A percentile compares a stretch with the other conserved stretches of the same genome.
These are phyloP conservation scores for Trachurus trachurus DNA, from an alignment of 2,797 vertebrate genomes.

Conservation along the genomic window DNA sequence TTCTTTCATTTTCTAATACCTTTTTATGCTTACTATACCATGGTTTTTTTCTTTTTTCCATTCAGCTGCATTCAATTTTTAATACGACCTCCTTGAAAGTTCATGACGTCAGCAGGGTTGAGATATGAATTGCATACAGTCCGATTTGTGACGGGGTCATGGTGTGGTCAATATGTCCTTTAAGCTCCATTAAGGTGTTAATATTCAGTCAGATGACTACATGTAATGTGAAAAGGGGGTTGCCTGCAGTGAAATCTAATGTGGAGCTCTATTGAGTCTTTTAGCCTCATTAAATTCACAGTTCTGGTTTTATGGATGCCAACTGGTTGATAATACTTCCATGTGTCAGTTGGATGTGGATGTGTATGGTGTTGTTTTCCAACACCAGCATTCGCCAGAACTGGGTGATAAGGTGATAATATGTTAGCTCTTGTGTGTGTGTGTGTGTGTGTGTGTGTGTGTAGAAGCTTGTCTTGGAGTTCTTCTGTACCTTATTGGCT, in stretches of 20 bases:
- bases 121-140: neutral
- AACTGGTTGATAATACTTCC: neutral
- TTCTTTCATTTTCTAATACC: too few relatives aligned
- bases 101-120: neutral
- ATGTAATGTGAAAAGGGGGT: neutral
- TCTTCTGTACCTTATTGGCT: neutral
- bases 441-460: constrained; percentile 16
- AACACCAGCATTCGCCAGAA: neutral
- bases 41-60: neutral
- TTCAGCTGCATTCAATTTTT: constrained; percentile 19
- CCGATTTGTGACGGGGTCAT: neutral
- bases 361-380: constrained; percentile 21
- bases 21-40: neutral
- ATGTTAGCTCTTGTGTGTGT: neutral
- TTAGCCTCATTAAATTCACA: constrained; percentile 26
- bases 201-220: neutral
- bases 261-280: neutral
- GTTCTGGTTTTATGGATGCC: constrained; percentile 28
- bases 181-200: neutral
- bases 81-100: constrained; percentile 1
- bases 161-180: neutral
- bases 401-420: constrained; percentile 16
- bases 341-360: constrained; percentile 1
- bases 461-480: constrained; percentile 1
- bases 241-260: neutral